Evolutionary conservation across 2,797 vertebrate genomes (phyloP).

Genomic region (Apodemus agrarius): DNA sequence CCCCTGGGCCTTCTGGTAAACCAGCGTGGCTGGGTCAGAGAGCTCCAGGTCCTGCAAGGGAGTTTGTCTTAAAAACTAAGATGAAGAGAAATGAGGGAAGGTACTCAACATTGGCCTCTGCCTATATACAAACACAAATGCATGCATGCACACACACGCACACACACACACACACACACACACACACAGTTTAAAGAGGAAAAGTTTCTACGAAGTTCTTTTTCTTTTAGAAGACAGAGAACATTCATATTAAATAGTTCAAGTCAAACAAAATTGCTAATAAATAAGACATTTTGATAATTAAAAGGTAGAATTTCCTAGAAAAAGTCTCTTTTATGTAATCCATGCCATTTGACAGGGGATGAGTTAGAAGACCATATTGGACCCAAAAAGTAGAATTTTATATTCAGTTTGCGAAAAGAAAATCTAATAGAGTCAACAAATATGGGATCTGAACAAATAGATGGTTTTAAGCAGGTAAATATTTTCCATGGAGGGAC

Average conservation of each 20-base stretch:
- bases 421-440: background rate
- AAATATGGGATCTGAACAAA: background rate
- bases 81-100: background rate
- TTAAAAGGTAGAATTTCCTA: background rate
- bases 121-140: background rate
- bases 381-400: background rate
- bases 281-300: background rate
- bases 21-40: background rate
- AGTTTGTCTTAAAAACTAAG: background rate
- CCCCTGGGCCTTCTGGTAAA: background rate
- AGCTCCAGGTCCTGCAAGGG: background rate
- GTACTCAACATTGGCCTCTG: background rate
- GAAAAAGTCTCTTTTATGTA: background rate
- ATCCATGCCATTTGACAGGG: background rate
- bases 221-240: background rate
- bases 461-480: background rate
- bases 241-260: background rate
- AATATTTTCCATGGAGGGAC: slow-evolving; percentile 2
- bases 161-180: background rate
- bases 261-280: background rate
- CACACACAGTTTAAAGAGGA: background rate
- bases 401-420: background rate
- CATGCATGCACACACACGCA: background rate
- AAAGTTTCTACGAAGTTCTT: background rate
- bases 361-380: background rate